Base-by-base conservation (phyloP, 1,140 invertebrate genomes). In the Ericerus pela region DNA sequence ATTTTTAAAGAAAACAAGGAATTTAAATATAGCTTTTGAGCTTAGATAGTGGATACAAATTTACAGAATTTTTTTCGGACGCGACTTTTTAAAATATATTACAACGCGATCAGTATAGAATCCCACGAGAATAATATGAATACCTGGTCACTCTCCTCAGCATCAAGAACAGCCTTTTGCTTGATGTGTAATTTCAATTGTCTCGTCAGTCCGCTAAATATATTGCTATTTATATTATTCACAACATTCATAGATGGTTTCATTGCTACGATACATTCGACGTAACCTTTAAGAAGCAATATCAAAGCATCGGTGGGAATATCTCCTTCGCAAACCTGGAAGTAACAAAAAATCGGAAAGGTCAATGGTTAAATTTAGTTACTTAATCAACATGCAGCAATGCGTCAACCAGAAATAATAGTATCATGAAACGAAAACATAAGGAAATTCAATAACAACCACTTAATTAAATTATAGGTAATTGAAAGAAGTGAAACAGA, bases 281-380 rank as follows among this genome's bases (percentile, higher is more conserved):
- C 2, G 14, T 5, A 47, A 24, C 41, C 41, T 47, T 47, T 47
- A 2, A 22, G 14, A 24, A 47, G 14, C 16, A 47, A 18, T 1
- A 3, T 83, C 67, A 57, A 75, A 68, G 20, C 56, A 16, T 70
- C 66, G 3, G 71, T 66, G 1, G 73, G 67, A 33, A 87, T 68
- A 29, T 78, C 63, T n/a, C 79, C 82, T 59, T 72, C 68, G 20
- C 76, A 75, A 29, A 81, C 69, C 80, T 82, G 63, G 55, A 66
- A 63, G 61, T 47, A 56, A 54, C 52, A 55, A 11, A 37, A 37
- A 10, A 16, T 37, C 14, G 18, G 63, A 22, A 56, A 55, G 27
- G 6, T 37, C 3, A 38, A 53, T 11, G 36, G 27, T 37, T 30
- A 51, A 51, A 26, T n/a, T 10, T 51, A 28, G 10, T 6, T 12